Evolutionary conservation across 1,140 invertebrate species (phyloP), one percentile per base, ranked within the genome.

Genomic region (Panulirus ornatus): DNA sequence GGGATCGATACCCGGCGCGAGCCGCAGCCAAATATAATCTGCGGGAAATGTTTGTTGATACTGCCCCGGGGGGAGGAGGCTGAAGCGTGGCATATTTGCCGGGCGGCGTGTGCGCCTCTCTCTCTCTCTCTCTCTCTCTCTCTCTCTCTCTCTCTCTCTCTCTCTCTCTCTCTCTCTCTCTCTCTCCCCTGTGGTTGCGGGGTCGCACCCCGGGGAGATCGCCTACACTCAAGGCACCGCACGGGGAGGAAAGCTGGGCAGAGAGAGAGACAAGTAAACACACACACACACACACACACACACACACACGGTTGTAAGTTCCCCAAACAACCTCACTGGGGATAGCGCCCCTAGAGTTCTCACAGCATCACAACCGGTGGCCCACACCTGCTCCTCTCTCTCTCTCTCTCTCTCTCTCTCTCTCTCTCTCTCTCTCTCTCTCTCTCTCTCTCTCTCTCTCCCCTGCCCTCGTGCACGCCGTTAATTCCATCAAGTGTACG

Each of bases 81-180:
- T 38, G 58, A n/a, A n/a, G n/a, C 38, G 51, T 66, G 85, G 75
- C 85, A 88, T 78, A 88, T 88, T 88, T 88, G 85, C 81, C 85
- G n/a, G n/a, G n/a, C n/a, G 47, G 85, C 84, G 73, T 58, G 71
- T 14, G 73, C 34, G 63, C 63, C n/a, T 78, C 76, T 79, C 76
- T 79, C 76, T 78, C 76, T 79, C 76, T 79, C 76, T 76, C 76
- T 79, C 76, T 79, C 76, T 79, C 76, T 79, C 76, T 79, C 76
- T 79, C 76, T 79, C 76, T 79, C 76, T 79, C 76, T 79, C 76
- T 76, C 58, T 66, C 58, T 66, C 58, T 66, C 58, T 66, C 58
- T 66, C 58, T 66, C 58, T 66, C 58, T 66, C 58, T 66, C 58
- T 30, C 71, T 30, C 71, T 30, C 27, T 9, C 6, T 38, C 27